Percentiles rank a stretch among this genome's conserved stretches.
phyloP scores from a whole-genome alignment of 1,140 invertebrate species.

The Ips nitidus region DNA sequence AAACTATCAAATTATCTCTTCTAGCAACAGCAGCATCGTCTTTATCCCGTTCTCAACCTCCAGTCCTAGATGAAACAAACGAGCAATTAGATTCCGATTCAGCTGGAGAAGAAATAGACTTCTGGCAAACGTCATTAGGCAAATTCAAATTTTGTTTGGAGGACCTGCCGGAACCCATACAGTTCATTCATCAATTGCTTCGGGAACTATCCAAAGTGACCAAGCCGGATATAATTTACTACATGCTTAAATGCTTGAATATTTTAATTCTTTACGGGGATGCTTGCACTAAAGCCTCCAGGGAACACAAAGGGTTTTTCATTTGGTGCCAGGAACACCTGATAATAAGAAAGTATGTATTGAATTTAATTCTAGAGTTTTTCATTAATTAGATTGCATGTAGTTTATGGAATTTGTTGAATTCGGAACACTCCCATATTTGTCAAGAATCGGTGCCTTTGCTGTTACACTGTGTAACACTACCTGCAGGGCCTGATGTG shows the following conservation, averaged over 20 bases:
- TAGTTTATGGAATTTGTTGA: slow-evolving; percentile 91
- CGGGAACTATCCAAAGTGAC: slow-evolving; percentile 79
- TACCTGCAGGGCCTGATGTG: slow-evolving; percentile 89
- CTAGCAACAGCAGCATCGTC: slow-evolving; percentile 64
- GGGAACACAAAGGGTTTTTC: slow-evolving; percentile 92
- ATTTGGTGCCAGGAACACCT: slow-evolving; percentile 97
- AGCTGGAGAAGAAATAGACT: slow-evolving; percentile 74
- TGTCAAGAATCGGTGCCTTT: slow-evolving; percentile 87
- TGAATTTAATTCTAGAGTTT: slow-evolving; percentile 4
- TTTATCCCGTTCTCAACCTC: slow-evolving; percentile 61
- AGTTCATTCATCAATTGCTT: slow-evolving; percentile 87
- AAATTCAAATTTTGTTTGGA: slow-evolving; percentile 90
- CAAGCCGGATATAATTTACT: slow-evolving; percentile 93
- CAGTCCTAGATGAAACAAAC: slow-evolving; percentile 70
- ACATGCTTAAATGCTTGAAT: slow-evolving; percentile 89
- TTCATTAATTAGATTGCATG: background rate
- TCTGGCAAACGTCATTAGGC: slow-evolving; percentile 90
- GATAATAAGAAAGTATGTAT: slow-evolving; percentile 86
- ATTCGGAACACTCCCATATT: slow-evolving; percentile 91
- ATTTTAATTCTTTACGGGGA: slow-evolving; percentile 92
- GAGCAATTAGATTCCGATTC: slow-evolving; percentile 63
- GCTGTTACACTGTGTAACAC: slow-evolving; percentile 90
- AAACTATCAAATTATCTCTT: background rate
- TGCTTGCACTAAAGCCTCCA: slow-evolving; percentile 82
- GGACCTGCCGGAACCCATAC: slow-evolving; percentile 88